These are phyloP conservation scores for Cotesia typhae DNA, from an alignment of 1,140 invertebrate species.

Conservation along the genomic window DNA sequence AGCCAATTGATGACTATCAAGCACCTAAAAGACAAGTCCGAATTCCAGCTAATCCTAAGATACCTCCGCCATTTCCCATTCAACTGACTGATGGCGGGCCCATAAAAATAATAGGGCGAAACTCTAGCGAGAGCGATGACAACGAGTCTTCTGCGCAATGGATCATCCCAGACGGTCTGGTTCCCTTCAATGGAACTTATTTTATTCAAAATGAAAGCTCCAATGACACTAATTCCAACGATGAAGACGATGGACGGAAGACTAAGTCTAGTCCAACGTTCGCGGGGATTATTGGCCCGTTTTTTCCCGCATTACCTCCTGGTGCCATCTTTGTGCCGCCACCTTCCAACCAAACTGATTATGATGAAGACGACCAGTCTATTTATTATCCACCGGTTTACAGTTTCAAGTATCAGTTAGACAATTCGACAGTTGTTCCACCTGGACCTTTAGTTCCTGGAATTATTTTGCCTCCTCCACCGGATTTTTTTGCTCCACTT, in stretches of 20 bases:
- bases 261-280: conserved; percentile 36
- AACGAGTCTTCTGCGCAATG: conserved; percentile 43
- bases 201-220: conserved; percentile 64
- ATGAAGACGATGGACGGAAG: conserved; percentile 34
- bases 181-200: conserved; percentile 56
- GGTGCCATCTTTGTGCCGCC: conserved; percentile 76
- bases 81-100: conserved; percentile 82
- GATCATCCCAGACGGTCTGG: conserved; percentile 50
- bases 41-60: conserved; percentile 75
- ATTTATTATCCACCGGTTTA: conserved; percentile 90
- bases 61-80: conserved; percentile 89
- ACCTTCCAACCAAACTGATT: conserved; percentile 75
- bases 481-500: conserved; percentile 80
- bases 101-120: conserved; percentile 75
- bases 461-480: conserved; percentile 85
- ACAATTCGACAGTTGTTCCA: conserved; percentile 79
- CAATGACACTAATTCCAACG: conserved; percentile 33
- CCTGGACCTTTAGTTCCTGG: conserved; percentile 87
- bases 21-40: conserved; percentile 82
- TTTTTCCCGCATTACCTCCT: conserved; percentile 72
- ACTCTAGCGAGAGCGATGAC: conserved; percentile 59
- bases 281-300: conserved; percentile 64
- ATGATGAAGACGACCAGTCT: conserved; percentile 86
- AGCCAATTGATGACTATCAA: conserved; percentile 82
- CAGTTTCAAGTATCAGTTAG: conserved; percentile 83